phyloP scores from a whole-genome alignment of 2,113 vertebrate genomes.

The Gymnobelideus leadbeateri region DNA sequence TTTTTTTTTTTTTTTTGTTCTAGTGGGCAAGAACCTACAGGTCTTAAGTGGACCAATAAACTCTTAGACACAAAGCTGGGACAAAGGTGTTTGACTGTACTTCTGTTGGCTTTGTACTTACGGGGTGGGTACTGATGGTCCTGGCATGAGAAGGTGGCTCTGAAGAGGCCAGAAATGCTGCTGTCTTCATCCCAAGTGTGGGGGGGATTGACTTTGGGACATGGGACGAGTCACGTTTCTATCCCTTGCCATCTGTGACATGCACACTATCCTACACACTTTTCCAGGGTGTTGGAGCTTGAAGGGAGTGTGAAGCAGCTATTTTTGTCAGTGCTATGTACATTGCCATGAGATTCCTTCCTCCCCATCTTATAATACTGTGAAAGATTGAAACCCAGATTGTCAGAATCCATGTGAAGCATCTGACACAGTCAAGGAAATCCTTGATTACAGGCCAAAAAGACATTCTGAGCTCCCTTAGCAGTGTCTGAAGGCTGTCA shows the following conservation, averaged over 20 bases:
- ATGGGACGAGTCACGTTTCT: constrained; percentile 18
- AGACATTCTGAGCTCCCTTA: constrained; percentile 44
- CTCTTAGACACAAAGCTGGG: neutral
- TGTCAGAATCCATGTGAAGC: constrained; percentile 18
- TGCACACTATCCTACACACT: neutral
- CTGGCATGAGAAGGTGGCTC: neutral
- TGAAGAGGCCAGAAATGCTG: neutral
- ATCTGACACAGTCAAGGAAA: constrained; percentile 47
- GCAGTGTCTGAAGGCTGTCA: constrained; percentile 27
- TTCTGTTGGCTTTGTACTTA: neutral
- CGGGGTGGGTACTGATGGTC: neutral
- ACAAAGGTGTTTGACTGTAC: neutral
- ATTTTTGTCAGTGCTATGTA: constrained; percentile 31
- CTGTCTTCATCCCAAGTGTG: neutral
- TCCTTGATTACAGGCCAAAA: constrained; percentile 34
- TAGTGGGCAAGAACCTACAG: neutral
- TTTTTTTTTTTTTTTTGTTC: neutral
- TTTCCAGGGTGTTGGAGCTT: constrained; percentile 9
- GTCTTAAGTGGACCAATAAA: neutral
- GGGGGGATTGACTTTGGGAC: constrained; percentile 43
- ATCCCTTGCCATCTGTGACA: constrained; percentile 17
- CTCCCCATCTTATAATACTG: constrained; percentile 33
- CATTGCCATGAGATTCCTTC: constrained; percentile 26
- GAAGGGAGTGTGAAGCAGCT: constrained; percentile 33
- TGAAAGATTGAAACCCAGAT: constrained; percentile 48